Conservation (phyloP, 2,888 invertebrate genomes). For the Microctonus hyperodae region DNA sequence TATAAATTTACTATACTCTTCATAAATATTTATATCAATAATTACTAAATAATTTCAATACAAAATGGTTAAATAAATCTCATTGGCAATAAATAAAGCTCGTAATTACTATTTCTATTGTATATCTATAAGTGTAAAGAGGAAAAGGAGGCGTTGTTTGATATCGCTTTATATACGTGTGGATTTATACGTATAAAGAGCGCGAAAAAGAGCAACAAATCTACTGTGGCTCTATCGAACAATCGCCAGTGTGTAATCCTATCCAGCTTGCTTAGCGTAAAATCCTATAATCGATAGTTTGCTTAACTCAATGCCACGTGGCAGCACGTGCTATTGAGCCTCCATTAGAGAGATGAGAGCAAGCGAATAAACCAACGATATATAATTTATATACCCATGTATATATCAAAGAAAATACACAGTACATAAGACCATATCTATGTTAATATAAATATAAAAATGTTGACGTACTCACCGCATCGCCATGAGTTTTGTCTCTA, state of each 20-base stretch:
- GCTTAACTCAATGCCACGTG: constrained; percentile 55
- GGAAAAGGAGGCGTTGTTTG: no score
- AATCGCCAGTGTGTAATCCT: constrained; percentile 58
- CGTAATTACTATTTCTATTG: no score
- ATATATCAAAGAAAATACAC: constrained; percentile 8
- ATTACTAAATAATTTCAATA: no score
- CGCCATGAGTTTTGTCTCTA: neutral
- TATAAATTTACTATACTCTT: no score
- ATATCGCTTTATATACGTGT: no score
- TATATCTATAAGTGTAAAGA: no score
- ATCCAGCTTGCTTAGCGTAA: constrained; percentile 62
- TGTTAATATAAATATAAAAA: constrained; percentile 30
- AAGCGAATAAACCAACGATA: constrained; percentile 41
- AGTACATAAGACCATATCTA: constrained; percentile 24
- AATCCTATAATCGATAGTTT: constrained; percentile 64
- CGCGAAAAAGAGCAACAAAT: constrained; percentile 61
- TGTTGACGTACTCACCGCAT: constrained; percentile 24
- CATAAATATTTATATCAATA: no score
- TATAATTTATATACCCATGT: neutral
- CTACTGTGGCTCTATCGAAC: constrained; percentile 58
- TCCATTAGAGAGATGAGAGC: constrained; percentile 31
- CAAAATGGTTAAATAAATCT: no score
- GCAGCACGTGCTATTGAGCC: constrained; percentile 29
- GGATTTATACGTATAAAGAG: no score
- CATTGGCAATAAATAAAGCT: no score